phyloP scores from a whole-genome alignment of 2,113 vertebrate genomes.

The Hydrolagus affinis region DNA sequence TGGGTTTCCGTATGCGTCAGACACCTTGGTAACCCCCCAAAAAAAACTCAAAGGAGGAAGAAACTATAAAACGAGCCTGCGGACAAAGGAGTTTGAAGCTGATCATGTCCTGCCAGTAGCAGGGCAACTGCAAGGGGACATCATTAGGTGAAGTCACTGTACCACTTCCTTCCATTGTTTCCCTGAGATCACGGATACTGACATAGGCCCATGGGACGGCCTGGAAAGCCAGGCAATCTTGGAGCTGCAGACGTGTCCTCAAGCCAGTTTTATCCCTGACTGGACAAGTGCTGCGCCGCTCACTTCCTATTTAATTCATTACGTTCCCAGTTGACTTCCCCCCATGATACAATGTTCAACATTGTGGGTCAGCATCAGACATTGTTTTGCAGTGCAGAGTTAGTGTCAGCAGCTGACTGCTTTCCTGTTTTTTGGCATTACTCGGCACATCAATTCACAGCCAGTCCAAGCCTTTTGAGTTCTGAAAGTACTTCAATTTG shows the following conservation, averaged over 20 bases:
- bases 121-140: not conserved
- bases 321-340: constrained; percentile 15
- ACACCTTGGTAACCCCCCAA: too few relatives aligned
- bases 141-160: not conserved
- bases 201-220: not conserved
- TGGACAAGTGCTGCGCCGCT: too few relatives aligned
- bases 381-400: constrained; percentile 15
- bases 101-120: too few relatives aligned
- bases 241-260: too few relatives aligned
- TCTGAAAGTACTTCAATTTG: not conserved
- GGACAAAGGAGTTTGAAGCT: not conserved
- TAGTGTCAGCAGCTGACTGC: constrained; percentile 23
- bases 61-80: not conserved
- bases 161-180: not conserved
- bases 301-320: not conserved
- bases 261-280: too few relatives aligned
- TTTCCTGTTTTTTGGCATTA: constrained; percentile 27
- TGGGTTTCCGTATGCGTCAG: too few relatives aligned
- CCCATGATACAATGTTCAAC: constrained; percentile 10
- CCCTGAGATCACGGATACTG: not conserved
- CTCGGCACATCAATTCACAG: constrained; percentile 1
- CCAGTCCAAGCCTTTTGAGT: constrained; percentile 18
- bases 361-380: not conserved
- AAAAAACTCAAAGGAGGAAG: not conserved
- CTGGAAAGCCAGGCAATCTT: too few relatives aligned